Conservation (phyloP, 1,140 invertebrate species). For the Camponotus floridanus region DNA sequence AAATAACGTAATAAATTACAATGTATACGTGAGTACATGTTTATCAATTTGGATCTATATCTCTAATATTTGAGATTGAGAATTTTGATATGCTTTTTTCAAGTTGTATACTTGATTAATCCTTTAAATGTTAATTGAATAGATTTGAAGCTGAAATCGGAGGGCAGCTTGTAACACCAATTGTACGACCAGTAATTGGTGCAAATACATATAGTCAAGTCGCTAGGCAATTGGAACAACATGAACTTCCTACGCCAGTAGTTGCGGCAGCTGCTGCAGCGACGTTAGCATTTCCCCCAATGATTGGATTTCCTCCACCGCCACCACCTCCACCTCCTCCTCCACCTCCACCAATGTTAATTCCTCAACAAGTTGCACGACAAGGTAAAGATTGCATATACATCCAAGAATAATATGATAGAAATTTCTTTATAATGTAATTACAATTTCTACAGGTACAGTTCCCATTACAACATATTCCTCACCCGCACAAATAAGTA, state of each 20-base stretch:
- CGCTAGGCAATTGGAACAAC: conserved; percentile 88
- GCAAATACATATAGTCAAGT: conserved; percentile 90
- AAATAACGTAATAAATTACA: neutral
- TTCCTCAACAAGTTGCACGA: conserved; percentile 88
- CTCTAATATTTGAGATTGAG: neutral
- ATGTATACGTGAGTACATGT: neutral
- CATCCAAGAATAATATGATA: neutral
- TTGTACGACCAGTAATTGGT: conserved; percentile 88
- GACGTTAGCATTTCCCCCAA: conserved; percentile 79
- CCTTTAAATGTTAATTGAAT: conserved; percentile 30
- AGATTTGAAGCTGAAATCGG: conserved; percentile 96
- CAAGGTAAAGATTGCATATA: conserved; percentile 75
- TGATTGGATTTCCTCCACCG: conserved; percentile 84
- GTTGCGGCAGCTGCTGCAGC: conserved; percentile 82
- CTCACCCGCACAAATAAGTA: conserved; percentile 83
- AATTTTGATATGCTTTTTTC: conserved; percentile 21
- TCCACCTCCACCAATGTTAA: conserved; percentile 86
- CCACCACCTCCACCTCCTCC: conserved; percentile 88
- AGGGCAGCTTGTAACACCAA: conserved; percentile 86
- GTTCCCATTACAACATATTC: conserved; percentile 84
- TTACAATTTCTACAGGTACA: conserved; percentile 75
- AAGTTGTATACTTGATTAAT: neutral
- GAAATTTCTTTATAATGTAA: neutral
- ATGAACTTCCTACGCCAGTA: conserved; percentile 83
- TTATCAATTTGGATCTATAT: neutral